Evolutionary conservation across 2,113 vertebrate species (phyloP).

Genomic region (Glareola pratincola): DNA sequence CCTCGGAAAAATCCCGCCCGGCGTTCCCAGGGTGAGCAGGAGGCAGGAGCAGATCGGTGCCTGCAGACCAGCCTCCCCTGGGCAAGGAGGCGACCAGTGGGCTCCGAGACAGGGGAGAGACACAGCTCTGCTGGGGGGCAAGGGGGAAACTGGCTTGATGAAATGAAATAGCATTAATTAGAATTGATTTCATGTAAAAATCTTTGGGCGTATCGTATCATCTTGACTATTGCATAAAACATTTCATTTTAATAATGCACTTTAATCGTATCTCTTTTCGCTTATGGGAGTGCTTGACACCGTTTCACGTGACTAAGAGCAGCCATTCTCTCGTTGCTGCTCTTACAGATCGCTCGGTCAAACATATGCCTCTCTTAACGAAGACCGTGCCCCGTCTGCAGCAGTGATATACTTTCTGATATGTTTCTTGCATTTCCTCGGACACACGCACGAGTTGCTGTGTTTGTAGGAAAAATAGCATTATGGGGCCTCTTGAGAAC

Average conservation of each 20-base stretch:
- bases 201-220: not conserved
- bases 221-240: not conserved
- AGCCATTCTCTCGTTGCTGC: not conserved
- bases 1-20: accelerated
- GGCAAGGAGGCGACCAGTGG: not conserved
- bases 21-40: not conserved
- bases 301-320: not conserved
- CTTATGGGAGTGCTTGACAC: not conserved
- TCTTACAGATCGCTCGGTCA: not conserved
- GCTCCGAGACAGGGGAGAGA: not conserved
- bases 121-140: not conserved
- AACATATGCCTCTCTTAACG: not conserved
- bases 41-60: not conserved
- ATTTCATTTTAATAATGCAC: slow-evolving; percentile 10
- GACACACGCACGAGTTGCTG: accelerated
- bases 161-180: not conserved
- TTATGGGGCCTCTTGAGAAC: not conserved
- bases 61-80: not conserved
- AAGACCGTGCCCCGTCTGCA: accelerated
- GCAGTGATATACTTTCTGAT: accelerated
- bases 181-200: not conserved
- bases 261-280: not conserved
- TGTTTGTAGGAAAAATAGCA: not conserved
- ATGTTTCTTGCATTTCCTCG: not conserved
- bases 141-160: not conserved